phyloP scores from a whole-genome alignment of 2,113 vertebrate species.

The Otocyon megalotis region DNA sequence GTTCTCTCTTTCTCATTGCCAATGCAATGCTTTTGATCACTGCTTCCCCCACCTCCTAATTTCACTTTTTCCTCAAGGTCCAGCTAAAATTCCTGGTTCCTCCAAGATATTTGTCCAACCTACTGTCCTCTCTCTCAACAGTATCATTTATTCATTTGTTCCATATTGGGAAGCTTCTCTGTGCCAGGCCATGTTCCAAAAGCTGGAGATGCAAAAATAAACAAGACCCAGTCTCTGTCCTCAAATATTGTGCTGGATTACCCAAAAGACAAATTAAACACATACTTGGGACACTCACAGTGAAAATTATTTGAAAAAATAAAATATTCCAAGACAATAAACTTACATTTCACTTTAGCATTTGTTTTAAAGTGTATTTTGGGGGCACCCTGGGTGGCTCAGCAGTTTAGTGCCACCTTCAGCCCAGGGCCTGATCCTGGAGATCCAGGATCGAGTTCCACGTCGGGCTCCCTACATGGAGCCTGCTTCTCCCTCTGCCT shows the following conservation, averaged over 20 bases:
- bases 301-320: neutral
- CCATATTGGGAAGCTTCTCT: neutral
- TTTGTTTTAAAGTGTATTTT: neutral
- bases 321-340: neutral
- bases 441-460: no score
- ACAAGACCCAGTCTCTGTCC: neutral
- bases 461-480: no score
- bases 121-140: neutral
- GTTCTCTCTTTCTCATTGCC: neutral
- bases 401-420: no score
- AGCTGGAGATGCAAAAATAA: neutral
- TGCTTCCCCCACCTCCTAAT: neutral
- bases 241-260: neutral
- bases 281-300: neutral
- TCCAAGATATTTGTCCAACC: neutral
- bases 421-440: no score
- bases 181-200: neutral
- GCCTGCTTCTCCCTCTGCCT: no score
- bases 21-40: neutral
- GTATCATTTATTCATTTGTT: neutral
- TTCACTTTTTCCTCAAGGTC: neutral
- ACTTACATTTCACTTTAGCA: neutral
- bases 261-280: neutral
- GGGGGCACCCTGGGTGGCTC: no score
- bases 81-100: neutral